Conservation (phyloP, 92 coral and sea anemone species). For the Galaxea fascicularis region DNA sequence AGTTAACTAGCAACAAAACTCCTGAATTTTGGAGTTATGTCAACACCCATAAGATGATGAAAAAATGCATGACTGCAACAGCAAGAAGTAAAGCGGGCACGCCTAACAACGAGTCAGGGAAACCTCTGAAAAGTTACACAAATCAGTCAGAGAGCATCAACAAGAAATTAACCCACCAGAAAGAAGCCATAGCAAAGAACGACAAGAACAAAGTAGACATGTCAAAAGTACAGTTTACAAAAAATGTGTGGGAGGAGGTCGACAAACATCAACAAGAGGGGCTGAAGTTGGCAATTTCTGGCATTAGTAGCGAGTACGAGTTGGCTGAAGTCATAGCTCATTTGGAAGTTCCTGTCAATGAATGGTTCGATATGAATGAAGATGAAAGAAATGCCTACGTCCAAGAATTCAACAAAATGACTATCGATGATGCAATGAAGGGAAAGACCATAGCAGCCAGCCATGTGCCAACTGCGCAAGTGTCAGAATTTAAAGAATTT, state of each 20-base stretch:
- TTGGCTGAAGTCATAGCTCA: slow-evolving; percentile 39
- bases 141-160: slow-evolving; percentile 61
- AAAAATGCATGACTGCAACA: slow-evolving; percentile 22
- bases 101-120: slow-evolving; percentile 32
- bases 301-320: slow-evolving; percentile 50
- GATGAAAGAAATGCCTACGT: slow-evolving; percentile 19
- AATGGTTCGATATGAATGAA: slow-evolving; percentile 50
- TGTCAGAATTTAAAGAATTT: too few relatives aligned
- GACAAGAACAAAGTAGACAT: slow-evolving; percentile 41
- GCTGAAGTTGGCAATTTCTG: slow-evolving; percentile 35
- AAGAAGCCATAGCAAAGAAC: slow-evolving; percentile 54
- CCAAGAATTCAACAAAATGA: slow-evolving; percentile 30
- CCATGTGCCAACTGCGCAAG: slow-evolving; percentile 9
- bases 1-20: neutral
- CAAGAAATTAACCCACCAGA: slow-evolving; percentile 61
- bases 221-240: slow-evolving; percentile 52
- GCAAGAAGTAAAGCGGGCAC: slow-evolving; percentile 44
- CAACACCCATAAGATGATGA: slow-evolving; percentile 15
- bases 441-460: slow-evolving; percentile 30
- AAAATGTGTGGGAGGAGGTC: slow-evolving; percentile 54
- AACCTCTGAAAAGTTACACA: slow-evolving; percentile 42
- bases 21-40: slow-evolving; percentile 48
- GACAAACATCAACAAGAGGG: slow-evolving; percentile 41
- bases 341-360: slow-evolving; percentile 24
- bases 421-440: slow-evolving; percentile 22